These are phyloP conservation scores for Mimumesa dahlbomi DNA, from an alignment of 2,888 invertebrate species.

Conservation along the genomic window DNA sequence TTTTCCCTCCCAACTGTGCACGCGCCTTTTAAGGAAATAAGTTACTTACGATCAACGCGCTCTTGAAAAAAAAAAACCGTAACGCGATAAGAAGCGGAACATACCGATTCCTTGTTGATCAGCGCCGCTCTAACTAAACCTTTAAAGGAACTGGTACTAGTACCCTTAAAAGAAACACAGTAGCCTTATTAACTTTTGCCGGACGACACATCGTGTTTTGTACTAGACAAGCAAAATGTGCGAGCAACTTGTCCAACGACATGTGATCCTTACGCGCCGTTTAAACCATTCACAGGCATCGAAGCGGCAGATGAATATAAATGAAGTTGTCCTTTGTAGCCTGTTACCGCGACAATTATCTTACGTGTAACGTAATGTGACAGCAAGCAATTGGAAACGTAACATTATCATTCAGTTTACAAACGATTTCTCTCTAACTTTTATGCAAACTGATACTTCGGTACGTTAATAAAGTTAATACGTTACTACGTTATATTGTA, in stretches of 20 bases:
- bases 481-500: no score
- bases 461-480: no score
- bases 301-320: slow-evolving; percentile 54
- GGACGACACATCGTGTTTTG: slow-evolving; percentile 15
- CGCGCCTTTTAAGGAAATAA: slow-evolving; percentile 25
- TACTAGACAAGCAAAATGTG: slow-evolving; percentile 24
- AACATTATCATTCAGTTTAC: no score
- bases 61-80: slow-evolving; percentile 8
- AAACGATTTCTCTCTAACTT: no score
- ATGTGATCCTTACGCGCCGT: slow-evolving; percentile 50
- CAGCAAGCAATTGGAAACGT: slow-evolving; percentile 65
- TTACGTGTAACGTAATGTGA: slow-evolving; percentile 55
- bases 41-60: slow-evolving; percentile 5
- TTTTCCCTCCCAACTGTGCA: not conserved
- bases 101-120: slow-evolving; percentile 45
- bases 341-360: slow-evolving; percentile 43
- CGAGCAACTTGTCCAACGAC: slow-evolving; percentile 30
- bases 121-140: slow-evolving; percentile 34
- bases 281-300: slow-evolving; percentile 48
- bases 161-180: slow-evolving; percentile 30
- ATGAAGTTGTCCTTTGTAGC: slow-evolving; percentile 58
- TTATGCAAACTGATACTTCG: no score
- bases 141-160: slow-evolving; percentile 36
- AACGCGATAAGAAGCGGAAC: slow-evolving; percentile 37
- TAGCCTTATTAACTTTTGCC: slow-evolving; percentile 41